Percentiles rank a stretch among this genome's conserved stretches.
Conservation (phyloP, 2,888 invertebrate genomes). For the Amiota communis region DNA sequence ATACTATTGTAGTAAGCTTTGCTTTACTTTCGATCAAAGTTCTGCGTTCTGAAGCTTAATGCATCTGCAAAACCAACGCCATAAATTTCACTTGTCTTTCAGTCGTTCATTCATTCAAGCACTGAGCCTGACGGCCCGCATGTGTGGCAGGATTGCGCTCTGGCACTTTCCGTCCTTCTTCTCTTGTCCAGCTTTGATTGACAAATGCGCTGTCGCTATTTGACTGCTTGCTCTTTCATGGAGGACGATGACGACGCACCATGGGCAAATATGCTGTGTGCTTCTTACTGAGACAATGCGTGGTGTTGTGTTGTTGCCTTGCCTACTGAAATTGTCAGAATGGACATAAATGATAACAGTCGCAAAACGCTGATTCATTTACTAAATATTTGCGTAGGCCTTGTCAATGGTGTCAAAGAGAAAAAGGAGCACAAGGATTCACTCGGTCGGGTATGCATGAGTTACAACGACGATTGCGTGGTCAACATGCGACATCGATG, state of each 20-base stretch:
- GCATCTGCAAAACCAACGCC: conserved; percentile 55
- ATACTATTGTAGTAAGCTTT: not conserved
- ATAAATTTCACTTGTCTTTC: conserved; percentile 50
- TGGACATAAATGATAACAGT: conserved; percentile 65
- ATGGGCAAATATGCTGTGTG: conserved; percentile 17
- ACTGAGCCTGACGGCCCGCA: conserved; percentile 39
- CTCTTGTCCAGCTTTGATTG: conserved; percentile 59
- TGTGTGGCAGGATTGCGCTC: conserved; percentile 40
- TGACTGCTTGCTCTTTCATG: conserved; percentile 36
- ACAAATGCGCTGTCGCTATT: conserved; percentile 60
- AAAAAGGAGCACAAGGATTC: not conserved
- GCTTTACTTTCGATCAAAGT: too few relatives aligned
- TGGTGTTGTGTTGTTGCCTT: conserved; percentile 26
- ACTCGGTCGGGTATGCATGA: too few relatives aligned
- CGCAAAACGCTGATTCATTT: conserved; percentile 70
- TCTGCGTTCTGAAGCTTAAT: not conserved
- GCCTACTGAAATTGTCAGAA: conserved; percentile 42
- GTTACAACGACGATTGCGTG: conserved; percentile 1
- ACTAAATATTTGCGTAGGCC: conserved; percentile 71
- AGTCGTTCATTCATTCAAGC: not conserved
- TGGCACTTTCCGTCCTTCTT: not conserved
- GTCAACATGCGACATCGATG: conserved; percentile 20
- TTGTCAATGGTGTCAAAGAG: conserved; percentile 64
- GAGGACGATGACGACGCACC: conserved; percentile 27
- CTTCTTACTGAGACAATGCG: conserved; percentile 15